phyloP scores from a whole-genome alignment of 2,888 invertebrate genomes.

The Andricus curvator region DNA sequence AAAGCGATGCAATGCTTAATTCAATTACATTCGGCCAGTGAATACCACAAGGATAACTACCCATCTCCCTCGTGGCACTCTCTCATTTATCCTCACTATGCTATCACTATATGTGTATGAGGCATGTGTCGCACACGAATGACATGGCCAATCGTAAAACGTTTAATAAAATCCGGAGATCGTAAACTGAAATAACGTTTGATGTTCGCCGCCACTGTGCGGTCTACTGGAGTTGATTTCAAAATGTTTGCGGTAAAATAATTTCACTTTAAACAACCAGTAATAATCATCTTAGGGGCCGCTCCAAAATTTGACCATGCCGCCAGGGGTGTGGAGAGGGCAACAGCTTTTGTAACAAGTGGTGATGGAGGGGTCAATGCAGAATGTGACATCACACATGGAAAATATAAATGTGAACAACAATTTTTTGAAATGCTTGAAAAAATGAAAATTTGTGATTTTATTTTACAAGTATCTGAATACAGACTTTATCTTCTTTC shows the following conservation, averaged over 20 bases:
- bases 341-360: no score
- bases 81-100: constrained; percentile 12
- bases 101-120: neutral
- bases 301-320: no score
- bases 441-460: no score
- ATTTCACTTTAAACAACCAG: neutral
- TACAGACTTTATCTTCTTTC: no score
- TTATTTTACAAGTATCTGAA: no score
- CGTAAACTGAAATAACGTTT: constrained; percentile 50
- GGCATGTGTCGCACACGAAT: constrained; percentile 7
- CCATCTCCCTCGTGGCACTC: constrained; percentile 29
- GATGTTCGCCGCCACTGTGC: constrained; percentile 41
- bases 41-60: constrained; percentile 48
- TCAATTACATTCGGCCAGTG: constrained; percentile 48
- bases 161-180: constrained; percentile 64
- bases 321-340: no score
- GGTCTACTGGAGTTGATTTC: neutral
- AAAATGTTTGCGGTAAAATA: neutral
- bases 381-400: no score
- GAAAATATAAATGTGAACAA: no score
- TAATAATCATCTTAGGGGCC: neutral
- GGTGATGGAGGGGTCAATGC: no score
- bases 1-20: constrained; percentile 43
- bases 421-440: no score
- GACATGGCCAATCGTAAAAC: constrained; percentile 60